These are phyloP conservation scores for Harlomillsia oculata DNA, from an alignment of 1,140 invertebrate genomes.

Conservation along the genomic window DNA sequence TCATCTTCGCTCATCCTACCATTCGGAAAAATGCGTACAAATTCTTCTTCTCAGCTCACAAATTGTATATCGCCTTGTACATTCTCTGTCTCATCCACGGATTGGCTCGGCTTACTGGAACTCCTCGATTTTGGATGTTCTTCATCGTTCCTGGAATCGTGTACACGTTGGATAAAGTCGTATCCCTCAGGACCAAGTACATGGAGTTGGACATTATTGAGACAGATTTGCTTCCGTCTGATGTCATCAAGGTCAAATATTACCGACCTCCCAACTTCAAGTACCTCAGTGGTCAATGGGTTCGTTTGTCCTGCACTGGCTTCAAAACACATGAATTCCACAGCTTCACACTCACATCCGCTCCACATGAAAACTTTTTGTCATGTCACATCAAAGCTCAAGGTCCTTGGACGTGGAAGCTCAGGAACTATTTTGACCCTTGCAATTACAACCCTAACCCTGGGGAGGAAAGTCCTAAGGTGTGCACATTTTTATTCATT, in stretches of 20 bases:
- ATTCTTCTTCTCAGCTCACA: conserved; percentile 96
- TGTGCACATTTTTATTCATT: conserved; percentile 21
- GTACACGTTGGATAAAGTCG: conserved; percentile 82
- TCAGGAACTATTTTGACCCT: conserved; percentile 92
- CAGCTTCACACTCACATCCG: conserved; percentile 95
- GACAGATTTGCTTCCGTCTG: conserved; percentile 90
- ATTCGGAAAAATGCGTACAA: conserved; percentile 89
- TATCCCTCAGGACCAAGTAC: conserved; percentile 82
- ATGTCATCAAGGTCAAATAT: conserved; percentile 84
- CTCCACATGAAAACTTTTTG: conserved; percentile 93
- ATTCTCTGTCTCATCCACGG: conserved; percentile 86
- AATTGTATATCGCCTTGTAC: conserved; percentile 83
- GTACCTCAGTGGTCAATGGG: conserved; percentile 81
- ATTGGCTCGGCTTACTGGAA: conserved; percentile 82
- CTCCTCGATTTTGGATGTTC: conserved; percentile 90
- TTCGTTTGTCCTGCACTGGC: conserved; percentile 82
- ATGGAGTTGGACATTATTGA: conserved; percentile 90
- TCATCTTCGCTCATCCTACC: conserved; percentile 87
- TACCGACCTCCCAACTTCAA: conserved; percentile 92
- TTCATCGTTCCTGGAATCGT: conserved; percentile 85
- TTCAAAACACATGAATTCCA: conserved; percentile 91
- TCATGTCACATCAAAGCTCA: conserved; percentile 97
- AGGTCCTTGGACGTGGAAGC: conserved; percentile 98
- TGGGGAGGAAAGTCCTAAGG: conserved; percentile 69
- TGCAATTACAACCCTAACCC: conserved; percentile 82